These are phyloP conservation scores for Bicyclus anynana DNA, from an alignment of 1,140 invertebrate species.

Conservation along the genomic window DNA sequence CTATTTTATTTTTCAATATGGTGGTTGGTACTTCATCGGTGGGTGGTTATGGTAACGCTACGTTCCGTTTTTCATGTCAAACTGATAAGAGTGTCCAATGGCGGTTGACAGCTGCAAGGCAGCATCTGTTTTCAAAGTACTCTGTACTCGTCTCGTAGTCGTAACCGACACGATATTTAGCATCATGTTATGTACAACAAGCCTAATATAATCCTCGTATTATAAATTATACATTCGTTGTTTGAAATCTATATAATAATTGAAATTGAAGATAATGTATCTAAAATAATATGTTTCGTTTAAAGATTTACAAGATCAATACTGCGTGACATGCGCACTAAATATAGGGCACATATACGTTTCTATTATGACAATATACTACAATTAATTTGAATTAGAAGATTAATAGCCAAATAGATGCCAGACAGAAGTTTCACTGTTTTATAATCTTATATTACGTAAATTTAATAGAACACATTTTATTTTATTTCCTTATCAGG, in stretches of 20 bases:
- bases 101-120: not conserved
- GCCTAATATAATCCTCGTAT: not conserved
- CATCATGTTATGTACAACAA: not conserved
- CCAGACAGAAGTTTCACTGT: not conserved
- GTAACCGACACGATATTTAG: no score
- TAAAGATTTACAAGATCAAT: conserved; percentile 48
- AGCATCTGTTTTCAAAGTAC: not conserved
- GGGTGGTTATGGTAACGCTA: conserved; percentile 61
- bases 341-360: conserved; percentile 58
- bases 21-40: conserved; percentile 66
- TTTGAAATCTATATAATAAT: no score
- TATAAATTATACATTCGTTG: no score
- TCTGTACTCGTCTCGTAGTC: no score
- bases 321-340: conserved; percentile 67
- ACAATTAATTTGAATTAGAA: conserved; percentile 1
- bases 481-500: not conserved
- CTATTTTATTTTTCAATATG: conserved; percentile 74
- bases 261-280: no score
- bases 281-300: conserved; percentile 20
- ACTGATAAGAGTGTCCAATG: conserved; percentile 1
- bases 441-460: not conserved
- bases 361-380: conserved; percentile 30
- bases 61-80: conserved; percentile 37
- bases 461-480: no score
- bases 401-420: not conserved